phyloP scores from a whole-genome alignment of 2,888 invertebrate genomes.

The Erebia ligea region DNA sequence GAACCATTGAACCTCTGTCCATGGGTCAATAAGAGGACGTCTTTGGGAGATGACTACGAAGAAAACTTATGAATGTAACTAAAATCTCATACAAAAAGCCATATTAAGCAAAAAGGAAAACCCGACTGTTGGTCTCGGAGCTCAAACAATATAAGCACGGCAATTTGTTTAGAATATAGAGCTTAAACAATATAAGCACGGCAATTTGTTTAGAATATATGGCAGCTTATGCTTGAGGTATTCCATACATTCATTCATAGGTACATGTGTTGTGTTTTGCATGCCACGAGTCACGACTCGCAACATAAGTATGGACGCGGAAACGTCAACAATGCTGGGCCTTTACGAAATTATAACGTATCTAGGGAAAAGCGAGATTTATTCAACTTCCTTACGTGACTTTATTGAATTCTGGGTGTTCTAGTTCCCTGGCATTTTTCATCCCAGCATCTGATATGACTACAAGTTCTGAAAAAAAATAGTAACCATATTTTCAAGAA shows the following conservation, averaged over 20 bases:
- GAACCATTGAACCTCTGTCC: too few species aligned
- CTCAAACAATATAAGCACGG: conserved; percentile 49
- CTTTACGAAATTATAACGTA: not conserved
- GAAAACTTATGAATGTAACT: too few species aligned
- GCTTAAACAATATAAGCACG: conserved; percentile 51
- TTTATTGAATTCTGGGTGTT: conserved; percentile 11
- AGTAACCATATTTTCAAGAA: not conserved
- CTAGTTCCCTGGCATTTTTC: not conserved
- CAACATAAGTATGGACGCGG: conserved; percentile 46
- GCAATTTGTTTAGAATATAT: conserved; percentile 19
- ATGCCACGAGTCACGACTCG: conserved; percentile 38
- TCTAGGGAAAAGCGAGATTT: not conserved
- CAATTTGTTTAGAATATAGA: conserved; percentile 15
- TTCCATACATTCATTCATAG: conserved; percentile 26
- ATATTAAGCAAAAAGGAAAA: not conserved
- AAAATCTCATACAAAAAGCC: not conserved
- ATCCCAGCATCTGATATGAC: not conserved
- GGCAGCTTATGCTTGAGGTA: conserved; percentile 18
- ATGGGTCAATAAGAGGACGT: too few species aligned
- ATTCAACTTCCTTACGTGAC: not conserved
- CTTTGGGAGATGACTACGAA: too few species aligned
- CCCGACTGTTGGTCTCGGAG: conserved; percentile 51
- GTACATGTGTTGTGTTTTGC: conserved; percentile 24
- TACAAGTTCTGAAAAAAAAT: not conserved
- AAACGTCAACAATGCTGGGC: conserved; percentile 31